Base-by-base conservation (phyloP, 2,797 vertebrate species). In the Orientallactaga sibirica region DNA sequence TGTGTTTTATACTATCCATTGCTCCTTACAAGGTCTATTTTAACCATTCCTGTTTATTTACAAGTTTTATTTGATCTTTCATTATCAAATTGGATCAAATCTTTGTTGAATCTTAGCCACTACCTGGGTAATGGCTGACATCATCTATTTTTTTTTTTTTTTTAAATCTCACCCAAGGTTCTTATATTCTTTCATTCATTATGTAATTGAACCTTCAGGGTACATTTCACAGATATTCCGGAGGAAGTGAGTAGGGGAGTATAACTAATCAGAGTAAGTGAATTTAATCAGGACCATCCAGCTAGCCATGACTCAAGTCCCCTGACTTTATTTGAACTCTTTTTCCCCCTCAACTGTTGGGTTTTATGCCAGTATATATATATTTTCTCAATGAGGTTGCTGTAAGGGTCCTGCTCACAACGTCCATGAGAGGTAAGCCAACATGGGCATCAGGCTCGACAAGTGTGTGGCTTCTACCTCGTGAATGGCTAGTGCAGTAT, bases 241-340 rank as follows among this genome's bases (percentile, higher is more conserved):
- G n/a, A 55, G 55, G 1, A 12, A 7, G 0, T 25, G 2, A 2
- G 4, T 16, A 43, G 20, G 29, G 43, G 52, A 52, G n/a, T 70
- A 7, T 61, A 25, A 10, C 15, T 90, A 27, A 82, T 52, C 48
- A 74, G 64, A 52, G 7, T 41, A 71, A 52, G 29, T 77, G 14
- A 76, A 83, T 92, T 77, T 71, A 58, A 4, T 27, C 41, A 20
- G 9, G 7, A 16, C 11, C 19, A 20, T 9, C 7, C 20, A 37
- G 19, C 41, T 78, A 52, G 15, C 12, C 78, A 41, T 85, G 29
- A 41, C 19, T 29, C 61, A 1, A 10, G 14, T n/a, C 86, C 37
- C 41, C 15, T 90, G 41, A 52, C 12, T 20, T 27, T 20, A n/a
- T 19, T 18, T 19, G 7, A 14, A 76, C 55, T 22, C 7, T 37